Conservation (phyloP, 2,888 invertebrate species). For the Scaptomyza reducta region DNA sequence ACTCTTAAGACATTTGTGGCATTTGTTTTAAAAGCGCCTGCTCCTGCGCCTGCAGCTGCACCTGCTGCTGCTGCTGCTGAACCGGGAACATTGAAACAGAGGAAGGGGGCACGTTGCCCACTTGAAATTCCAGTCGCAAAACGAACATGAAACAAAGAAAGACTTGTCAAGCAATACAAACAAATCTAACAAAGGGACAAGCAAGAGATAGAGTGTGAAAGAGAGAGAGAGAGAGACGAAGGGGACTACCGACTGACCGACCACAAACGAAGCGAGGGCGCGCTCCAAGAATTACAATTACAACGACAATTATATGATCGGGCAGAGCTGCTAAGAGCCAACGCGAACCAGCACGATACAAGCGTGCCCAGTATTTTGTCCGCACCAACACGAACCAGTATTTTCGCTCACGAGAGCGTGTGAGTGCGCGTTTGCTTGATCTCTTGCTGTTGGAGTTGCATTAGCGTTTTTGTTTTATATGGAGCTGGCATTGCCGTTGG, state of each 20-base stretch:
- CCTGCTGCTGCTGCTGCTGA: slow-evolving; percentile 26
- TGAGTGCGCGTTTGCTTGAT: slow-evolving; percentile 16
- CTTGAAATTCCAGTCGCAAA: slow-evolving; percentile 69
- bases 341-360: slow-evolving; percentile 6
- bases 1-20: slow-evolving; percentile 54
- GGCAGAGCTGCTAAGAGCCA: slow-evolving; percentile 10
- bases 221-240: not conserved
- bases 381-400: slow-evolving; percentile 47
- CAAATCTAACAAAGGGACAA: slow-evolving; percentile 63
- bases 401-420: slow-evolving; percentile 20
- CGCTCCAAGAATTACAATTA: slow-evolving; percentile 60
- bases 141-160: slow-evolving; percentile 57
- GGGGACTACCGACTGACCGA: slow-evolving; percentile 3
- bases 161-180: slow-evolving; percentile 61
- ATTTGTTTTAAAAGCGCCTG: slow-evolving; percentile 67
- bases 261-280: slow-evolving; percentile 58
- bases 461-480: slow-evolving; percentile 29
- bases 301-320: slow-evolving; percentile 55
- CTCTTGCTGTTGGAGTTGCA: slow-evolving; percentile 46
- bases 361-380: slow-evolving; percentile 51
- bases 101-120: slow-evolving; percentile 23
- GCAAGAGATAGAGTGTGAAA: not conserved
- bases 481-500: slow-evolving; percentile 49
- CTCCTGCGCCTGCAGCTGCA: slow-evolving; percentile 59
- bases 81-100: not conserved